Evolutionary conservation across 2,888 invertebrate species (phyloP).

Genomic region (Periphyllus acericola): DNA sequence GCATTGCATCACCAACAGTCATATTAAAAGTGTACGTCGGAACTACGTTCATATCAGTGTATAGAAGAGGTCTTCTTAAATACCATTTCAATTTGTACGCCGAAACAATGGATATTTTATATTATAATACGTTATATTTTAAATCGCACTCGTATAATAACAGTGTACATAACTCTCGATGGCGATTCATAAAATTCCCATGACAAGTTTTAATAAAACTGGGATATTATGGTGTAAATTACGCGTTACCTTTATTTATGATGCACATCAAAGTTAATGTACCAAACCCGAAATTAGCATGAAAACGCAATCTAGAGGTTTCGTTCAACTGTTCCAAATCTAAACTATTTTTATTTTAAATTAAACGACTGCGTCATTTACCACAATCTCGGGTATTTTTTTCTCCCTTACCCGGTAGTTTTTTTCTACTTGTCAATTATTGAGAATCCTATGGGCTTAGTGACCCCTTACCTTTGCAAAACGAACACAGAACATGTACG

Average conservation of each 20-base stretch:
- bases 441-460: not conserved
- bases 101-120: not conserved
- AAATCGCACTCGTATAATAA: not conserved
- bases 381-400: slow-evolving; percentile 15
- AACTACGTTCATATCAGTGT: no score
- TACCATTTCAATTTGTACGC: not conserved
- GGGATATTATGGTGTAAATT: slow-evolving; percentile 17
- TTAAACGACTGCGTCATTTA: slow-evolving; percentile 22
- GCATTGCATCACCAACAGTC: not conserved
- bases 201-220: slow-evolving; percentile 46
- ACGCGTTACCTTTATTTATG: slow-evolving; percentile 42
- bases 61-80: not conserved
- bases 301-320: slow-evolving; percentile 36
- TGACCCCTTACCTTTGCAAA: not conserved
- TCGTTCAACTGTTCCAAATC: slow-evolving; percentile 16
- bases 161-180: not conserved
- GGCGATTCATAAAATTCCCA: slow-evolving; percentile 20
- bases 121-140: no score
- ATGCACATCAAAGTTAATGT: slow-evolving; percentile 50
- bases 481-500: not conserved
- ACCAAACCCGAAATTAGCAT: slow-evolving; percentile 35
- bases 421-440: slow-evolving; percentile 14
- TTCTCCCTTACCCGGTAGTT: no score
- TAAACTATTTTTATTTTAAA: slow-evolving; percentile 44
- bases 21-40: not conserved